Conservation (phyloP, 2,888 invertebrate species). For the Julus scandinavius region DNA sequence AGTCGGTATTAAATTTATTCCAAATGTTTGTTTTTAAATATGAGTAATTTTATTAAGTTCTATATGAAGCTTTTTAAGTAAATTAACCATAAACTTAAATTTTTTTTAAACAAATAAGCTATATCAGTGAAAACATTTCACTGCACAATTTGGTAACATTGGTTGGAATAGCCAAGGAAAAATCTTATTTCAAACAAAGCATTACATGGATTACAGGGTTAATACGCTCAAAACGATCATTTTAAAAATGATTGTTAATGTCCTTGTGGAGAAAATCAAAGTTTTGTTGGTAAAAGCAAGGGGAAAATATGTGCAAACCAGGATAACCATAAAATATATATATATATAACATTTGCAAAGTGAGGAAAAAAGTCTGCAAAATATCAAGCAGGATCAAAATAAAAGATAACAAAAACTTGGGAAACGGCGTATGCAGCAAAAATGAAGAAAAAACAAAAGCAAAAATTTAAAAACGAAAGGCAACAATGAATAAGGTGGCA, state of each 20-base stretch:
- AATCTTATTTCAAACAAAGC: neutral
- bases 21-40: too few species aligned
- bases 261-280: neutral
- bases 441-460: neutral
- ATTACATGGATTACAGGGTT: neutral
- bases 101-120: too few species aligned
- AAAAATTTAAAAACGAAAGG: neutral
- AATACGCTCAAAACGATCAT: neutral
- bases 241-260: too few species aligned
- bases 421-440: slow-evolving; percentile 10
- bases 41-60: too few species aligned
- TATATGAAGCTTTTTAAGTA: too few species aligned
- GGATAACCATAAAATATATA: neutral
- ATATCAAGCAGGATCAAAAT: neutral
- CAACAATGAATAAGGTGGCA: neutral
- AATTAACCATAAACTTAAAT: too few species aligned
- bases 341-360: neutral
- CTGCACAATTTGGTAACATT: too few species aligned
- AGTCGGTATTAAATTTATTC: too few species aligned
- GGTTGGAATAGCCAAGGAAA: neutral
- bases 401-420: neutral
- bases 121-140: too few species aligned
- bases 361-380: neutral
- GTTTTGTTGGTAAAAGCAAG: neutral
- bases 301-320: neutral